Percentiles rank a stretch among this genome's conserved stretches.
phyloP scores from a whole-genome alignment of 2,888 invertebrate genomes.

The Hirtodrosophila alboralis region DNA sequence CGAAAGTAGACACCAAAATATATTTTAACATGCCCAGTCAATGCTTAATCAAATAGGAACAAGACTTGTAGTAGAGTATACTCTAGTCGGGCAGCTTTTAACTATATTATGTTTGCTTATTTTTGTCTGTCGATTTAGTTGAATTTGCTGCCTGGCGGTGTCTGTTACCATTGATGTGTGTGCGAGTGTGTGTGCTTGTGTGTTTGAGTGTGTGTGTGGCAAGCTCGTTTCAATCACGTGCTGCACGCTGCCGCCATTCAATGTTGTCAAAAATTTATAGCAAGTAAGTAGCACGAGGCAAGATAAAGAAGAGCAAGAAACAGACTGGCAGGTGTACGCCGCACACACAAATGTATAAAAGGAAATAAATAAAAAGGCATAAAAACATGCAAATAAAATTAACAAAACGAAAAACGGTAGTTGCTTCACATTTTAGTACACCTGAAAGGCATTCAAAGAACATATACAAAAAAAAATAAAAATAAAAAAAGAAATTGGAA shows the following conservation, averaged over 20 bases:
- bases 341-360: conserved; percentile 19
- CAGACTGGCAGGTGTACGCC: conserved; percentile 23
- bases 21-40: too few species aligned
- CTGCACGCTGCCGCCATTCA: conserved; percentile 54
- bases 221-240: conserved; percentile 64
- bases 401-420: conserved; percentile 55
- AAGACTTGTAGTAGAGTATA: too few species aligned
- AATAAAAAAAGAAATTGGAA: too few species aligned
- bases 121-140: conserved; percentile 35
- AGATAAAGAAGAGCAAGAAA: conserved; percentile 17
- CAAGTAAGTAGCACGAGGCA: conserved; percentile 30
- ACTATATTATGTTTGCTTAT: too few species aligned
- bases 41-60: too few species aligned
- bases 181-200: conserved; percentile 21
- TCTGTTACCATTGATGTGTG: conserved; percentile 50
- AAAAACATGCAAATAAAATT: conserved; percentile 76
- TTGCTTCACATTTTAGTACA: conserved; percentile 28
- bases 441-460: conserved; percentile 21
- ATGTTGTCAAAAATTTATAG: conserved; percentile 73
- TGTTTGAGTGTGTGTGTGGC: conserved; percentile 17
- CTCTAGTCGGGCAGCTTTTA: too few species aligned
- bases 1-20: too few species aligned
- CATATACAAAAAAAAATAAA: too few species aligned
- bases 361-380: conserved; percentile 69
- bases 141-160: conserved; percentile 50